Base-by-base conservation (phyloP, 2,888 invertebrate species). In the Eupithecia subfuscata region DNA sequence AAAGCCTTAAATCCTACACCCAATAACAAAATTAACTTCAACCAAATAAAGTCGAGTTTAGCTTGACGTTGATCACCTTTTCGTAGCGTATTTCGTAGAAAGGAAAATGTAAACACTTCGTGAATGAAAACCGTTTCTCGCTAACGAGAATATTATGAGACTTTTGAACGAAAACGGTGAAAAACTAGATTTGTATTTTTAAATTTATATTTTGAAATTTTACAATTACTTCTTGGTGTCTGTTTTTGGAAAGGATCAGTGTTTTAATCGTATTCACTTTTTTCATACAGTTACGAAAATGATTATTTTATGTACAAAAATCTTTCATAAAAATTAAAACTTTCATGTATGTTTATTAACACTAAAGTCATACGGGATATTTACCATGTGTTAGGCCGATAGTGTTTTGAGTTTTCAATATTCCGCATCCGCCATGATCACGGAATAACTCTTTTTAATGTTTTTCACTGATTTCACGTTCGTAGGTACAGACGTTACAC, bases 91-190 rank as follows among this genome's bases (percentile, higher is more conserved):
- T 67, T 67, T 34, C 18, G n/a, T n/a, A n/a, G n/a, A n/a, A n/a
- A n/a, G 40, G 2, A 37, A 67, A 67, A 67, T 67, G 40, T 67
- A 67, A 37, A 67, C 65, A 67, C 4, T 67, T 67, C 16, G 34
- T 64, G 65, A 67, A 67, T 67, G 65, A 34, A 22, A 37, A 67
- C 40, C 34, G 40, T 67, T 37, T 40, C 34, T 37, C 37, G 65
- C 65, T 67, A 67, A 67, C 40, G 65, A 67, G 40, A 37, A 9
- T 30, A 63, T 63, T 63, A 25, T 63, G 63, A 18, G 9, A 18
- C 37, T 30, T 16, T 34, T 40, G 16, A 16, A 6, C 16, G n/a
- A 37, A 65, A 12, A 37, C 2, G 1, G 37, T 30, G 18, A 65
- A 65, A n/a, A 34, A 9, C 9, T 65, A n/a, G 8, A 2, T 37